These are phyloP conservation scores for Mastigias papua DNA, from an alignment of 30 jellyfish, hydroid and myxozoan species.

Conservation along the genomic window DNA sequence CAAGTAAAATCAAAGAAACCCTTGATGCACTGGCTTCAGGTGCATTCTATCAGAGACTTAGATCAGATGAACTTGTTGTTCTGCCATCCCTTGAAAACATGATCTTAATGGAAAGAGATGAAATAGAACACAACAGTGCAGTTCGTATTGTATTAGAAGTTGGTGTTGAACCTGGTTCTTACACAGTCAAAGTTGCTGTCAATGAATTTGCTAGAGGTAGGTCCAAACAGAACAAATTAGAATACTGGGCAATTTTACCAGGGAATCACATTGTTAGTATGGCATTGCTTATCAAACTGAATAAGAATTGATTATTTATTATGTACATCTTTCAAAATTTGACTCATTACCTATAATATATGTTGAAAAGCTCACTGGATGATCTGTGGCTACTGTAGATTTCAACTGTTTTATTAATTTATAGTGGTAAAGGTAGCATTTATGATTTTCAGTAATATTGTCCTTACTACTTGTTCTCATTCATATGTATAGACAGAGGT, in stretches of 20 bases:
- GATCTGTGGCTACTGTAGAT: background rate
- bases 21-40: conserved; percentile 76
- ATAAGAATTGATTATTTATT: background rate
- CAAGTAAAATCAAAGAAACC: conserved; percentile 63
- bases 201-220: conserved; percentile 46
- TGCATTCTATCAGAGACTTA: conserved; percentile 64
- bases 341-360: no score
- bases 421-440: no score
- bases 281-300: conserved; percentile 64
- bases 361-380: background rate
- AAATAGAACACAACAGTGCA: conserved; percentile 2
- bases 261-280: conserved; percentile 62
- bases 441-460: no score
- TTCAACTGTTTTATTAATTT: background rate
- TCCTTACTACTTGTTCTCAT: no score
- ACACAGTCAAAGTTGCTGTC: conserved; percentile 51
- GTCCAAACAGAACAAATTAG: conserved; percentile 28
- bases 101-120: conserved; percentile 55
- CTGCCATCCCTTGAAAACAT: conserved; percentile 50
- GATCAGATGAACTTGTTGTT: conserved; percentile 71
- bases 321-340: no score
- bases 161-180: conserved; percentile 68
- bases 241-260: conserved; percentile 64
- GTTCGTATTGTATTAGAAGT: conserved; percentile 61
- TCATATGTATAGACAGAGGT: no score